Base-by-base conservation (phyloP, 2,888 invertebrate genomes). In the Ennomos fuscantarius region DNA sequence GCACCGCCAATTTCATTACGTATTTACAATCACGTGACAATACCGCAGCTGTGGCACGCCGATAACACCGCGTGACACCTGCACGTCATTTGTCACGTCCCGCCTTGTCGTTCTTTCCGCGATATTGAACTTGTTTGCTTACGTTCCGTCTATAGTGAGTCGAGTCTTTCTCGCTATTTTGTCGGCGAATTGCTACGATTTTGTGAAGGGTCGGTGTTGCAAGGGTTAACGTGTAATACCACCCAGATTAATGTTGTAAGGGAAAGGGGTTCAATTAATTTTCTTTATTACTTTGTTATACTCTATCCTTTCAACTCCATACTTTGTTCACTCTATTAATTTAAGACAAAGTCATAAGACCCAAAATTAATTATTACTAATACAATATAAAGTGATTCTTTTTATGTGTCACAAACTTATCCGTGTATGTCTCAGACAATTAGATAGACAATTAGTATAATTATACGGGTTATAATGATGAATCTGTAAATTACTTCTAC, bases 61-160 rank as follows among this genome's bases (percentile, higher is more conserved):
- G 73, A 76, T 76, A 76, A 70, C 64, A 63, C 63, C 11, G 49
- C 78, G 79, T 83, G 87, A 84, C 87, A 88, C 87, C 87, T 89
- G 87, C 80, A 81, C 77, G 79, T 89, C 87, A 86, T 90, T 90
- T 90, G 89, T 89, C 89, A 89, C 82, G 80, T 72, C 76, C 68
- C 73, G 70, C 68, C 68, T 69, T 80, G 78, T 79, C 79, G 79
- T 82, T 82, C 79, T 78, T 79, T 79, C 72, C 62, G 67, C 73
- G 72, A 74, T 76, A 75, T 74, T 78, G 77, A 78, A 80, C 74
- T 72, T 83, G 82, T 85, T 84, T 83, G 77, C 73, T 71, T 79
- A 76, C 79, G 76, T 78, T 32, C 45, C 41, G 65, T 72, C 64
- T 73, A 69, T 69, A 74, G 69, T 67, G 62, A 73, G 76, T 73